A percentile compares a stretch with the other conserved stretches of the same genome.
Evolutionary conservation across 1,140 invertebrate genomes (phyloP).

Genomic region (Anadara kagoshimensis): DNA sequence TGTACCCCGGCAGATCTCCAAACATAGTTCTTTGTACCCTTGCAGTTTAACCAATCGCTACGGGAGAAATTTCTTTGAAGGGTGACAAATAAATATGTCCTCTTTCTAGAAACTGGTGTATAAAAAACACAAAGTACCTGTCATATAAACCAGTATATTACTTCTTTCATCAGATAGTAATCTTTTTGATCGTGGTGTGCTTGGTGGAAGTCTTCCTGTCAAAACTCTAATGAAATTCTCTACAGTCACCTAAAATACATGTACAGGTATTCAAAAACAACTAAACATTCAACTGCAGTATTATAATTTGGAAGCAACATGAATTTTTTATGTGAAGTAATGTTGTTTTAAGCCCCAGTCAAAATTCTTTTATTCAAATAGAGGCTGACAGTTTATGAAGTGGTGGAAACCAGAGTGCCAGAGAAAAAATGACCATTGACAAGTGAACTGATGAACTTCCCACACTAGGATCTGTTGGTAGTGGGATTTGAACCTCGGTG

Average conservation of each 20-base stretch:
- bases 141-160: constrained; percentile 97
- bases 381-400: no score
- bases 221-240: constrained; percentile 98
- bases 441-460: no score
- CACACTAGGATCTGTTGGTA: no score
- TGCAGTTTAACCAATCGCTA: background rate
- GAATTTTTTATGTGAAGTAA: no score
- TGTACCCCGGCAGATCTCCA: background rate
- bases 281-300: background rate
- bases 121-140: constrained; percentile 67
- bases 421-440: no score
- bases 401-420: no score
- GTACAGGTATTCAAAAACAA: no score
- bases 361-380: no score
- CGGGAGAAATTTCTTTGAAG: no score
- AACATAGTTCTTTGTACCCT: background rate
- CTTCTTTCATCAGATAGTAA: constrained; percentile 96
- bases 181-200: constrained; percentile 95
- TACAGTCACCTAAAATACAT: constrained; percentile 86
- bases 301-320: background rate
- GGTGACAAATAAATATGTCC: no score
- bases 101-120: background rate
- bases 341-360: no score
- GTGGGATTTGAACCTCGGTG: no score
- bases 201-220: constrained; percentile 91